phyloP scores from a whole-genome alignment of 1,140 invertebrate species.

The Drosophila nebulosa region DNA sequence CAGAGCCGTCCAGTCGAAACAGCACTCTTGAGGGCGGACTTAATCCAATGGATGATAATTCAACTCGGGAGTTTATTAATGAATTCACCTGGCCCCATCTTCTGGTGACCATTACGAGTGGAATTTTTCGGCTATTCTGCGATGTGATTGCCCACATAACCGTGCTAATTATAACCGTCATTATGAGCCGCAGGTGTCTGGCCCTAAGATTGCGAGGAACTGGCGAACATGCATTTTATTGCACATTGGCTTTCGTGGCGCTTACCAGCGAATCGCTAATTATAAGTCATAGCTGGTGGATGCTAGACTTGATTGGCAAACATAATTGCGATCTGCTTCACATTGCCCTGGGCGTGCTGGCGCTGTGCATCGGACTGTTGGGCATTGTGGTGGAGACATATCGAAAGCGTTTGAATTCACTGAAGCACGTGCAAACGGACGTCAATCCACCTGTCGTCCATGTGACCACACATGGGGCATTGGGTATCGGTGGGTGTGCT shows the following conservation, averaged over 20 bases:
- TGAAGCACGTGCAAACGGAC: neutral
- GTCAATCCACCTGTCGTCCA: neutral
- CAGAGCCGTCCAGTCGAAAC: too few species aligned
- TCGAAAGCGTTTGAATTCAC: neutral
- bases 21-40: neutral
- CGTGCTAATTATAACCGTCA: neutral
- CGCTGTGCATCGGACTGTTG: neutral
- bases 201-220: neutral
- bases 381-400: conserved; percentile 4
- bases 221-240: conserved; percentile 23
- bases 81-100: conserved; percentile 6
- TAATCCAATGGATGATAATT: neutral
- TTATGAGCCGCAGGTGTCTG: conserved; percentile 6
- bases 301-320: neutral
- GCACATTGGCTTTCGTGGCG: conserved; percentile 14
- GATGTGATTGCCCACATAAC: neutral
- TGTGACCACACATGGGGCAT: neutral
- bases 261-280: conserved; percentile 12
- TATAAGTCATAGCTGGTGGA: neutral
- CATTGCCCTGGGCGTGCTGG: conserved; percentile 10
- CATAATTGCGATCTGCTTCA: neutral
- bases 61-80: neutral
- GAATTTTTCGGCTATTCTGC: neutral
- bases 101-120: neutral
- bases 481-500: neutral